phyloP scores from a whole-genome alignment of 2,113 vertebrate species.

The Lates calcarifer region DNA sequence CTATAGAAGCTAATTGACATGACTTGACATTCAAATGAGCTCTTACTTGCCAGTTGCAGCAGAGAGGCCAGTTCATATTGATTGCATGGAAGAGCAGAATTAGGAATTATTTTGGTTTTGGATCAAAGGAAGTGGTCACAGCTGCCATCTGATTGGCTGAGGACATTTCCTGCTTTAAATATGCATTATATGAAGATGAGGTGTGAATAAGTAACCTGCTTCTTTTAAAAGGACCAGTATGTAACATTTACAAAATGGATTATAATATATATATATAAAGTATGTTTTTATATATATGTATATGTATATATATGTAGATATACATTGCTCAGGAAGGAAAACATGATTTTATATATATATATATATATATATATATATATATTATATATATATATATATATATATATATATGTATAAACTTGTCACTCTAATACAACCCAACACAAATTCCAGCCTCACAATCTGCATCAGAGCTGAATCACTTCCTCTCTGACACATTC shows the following conservation, averaged over 20 bases:
- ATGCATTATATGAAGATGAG: background rate
- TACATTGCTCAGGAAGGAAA: too few species aligned
- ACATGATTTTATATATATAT: too few species aligned
- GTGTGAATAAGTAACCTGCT: background rate
- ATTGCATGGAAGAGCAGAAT: background rate
- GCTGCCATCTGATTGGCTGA: slow-evolving; percentile 7
- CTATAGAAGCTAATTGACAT: background rate
- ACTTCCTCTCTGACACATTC: background rate
- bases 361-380: too few species aligned
- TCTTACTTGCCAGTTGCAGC: background rate
- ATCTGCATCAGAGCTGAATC: background rate
- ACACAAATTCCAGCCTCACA: background rate
- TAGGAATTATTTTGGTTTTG: background rate
- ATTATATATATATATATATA: too few species aligned
- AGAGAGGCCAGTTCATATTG: background rate
- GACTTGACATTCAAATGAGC: background rate
- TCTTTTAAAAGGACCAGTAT: too few species aligned
- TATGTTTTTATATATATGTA: too few species aligned
- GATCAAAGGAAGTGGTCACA: background rate
- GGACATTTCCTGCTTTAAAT: background rate
- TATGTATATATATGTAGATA: too few species aligned
- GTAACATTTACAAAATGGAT: too few species aligned
- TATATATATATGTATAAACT: too few species aligned
- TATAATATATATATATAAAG: too few species aligned
- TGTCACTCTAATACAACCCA: too few species aligned